phyloP scores from a whole-genome alignment of 2,113 vertebrate genomes.

The Atractosteus spatula region DNA sequence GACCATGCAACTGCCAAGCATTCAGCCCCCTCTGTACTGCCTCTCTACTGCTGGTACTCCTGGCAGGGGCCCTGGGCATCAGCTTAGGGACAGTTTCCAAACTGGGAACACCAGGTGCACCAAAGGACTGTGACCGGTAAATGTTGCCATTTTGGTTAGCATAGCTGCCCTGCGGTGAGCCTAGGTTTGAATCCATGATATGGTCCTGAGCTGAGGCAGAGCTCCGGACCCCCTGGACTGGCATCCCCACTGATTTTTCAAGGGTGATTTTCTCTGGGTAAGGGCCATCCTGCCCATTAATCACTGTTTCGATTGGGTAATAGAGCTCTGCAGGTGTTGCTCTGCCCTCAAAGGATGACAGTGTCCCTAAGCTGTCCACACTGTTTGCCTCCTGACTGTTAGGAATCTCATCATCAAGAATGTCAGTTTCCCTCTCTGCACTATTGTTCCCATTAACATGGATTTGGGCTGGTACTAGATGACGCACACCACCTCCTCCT shows the following conservation, averaged over 20 bases:
- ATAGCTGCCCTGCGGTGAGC: slow-evolving; percentile 48
- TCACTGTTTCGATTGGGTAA: slow-evolving; percentile 64
- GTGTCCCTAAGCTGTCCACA: slow-evolving; percentile 86
- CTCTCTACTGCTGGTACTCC: slow-evolving; percentile 89
- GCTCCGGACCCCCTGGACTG: slow-evolving; percentile 51
- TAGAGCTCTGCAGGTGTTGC: slow-evolving; percentile 71
- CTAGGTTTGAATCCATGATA: slow-evolving; percentile 48
- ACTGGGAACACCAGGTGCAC: slow-evolving; percentile 42
- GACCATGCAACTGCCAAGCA: slow-evolving; percentile 87
- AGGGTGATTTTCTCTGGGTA: slow-evolving; percentile 55
- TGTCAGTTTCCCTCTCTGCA: slow-evolving; percentile 90
- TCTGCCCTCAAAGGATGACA: slow-evolving; percentile 82
- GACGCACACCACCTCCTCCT: slow-evolving; percentile 66
- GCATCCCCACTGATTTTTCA: slow-evolving; percentile 47
- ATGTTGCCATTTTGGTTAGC: slow-evolving; percentile 59
- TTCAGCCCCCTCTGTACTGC: slow-evolving; percentile 92
- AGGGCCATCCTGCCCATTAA: slow-evolving; percentile 70
- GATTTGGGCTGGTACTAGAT: slow-evolving; percentile 88
- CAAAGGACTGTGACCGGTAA: slow-evolving; percentile 83
- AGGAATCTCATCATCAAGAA: slow-evolving; percentile 92
- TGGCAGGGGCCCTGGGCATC: slow-evolving; percentile 80
- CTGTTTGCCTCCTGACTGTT: slow-evolving; percentile 87
- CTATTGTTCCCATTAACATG: slow-evolving; percentile 83
- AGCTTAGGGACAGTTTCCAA: slow-evolving; percentile 47
- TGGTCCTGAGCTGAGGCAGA: slow-evolving; percentile 74